These are phyloP conservation scores for Electrophaes corylata DNA, from an alignment of 2,888 invertebrate species.

Conservation along the genomic window DNA sequence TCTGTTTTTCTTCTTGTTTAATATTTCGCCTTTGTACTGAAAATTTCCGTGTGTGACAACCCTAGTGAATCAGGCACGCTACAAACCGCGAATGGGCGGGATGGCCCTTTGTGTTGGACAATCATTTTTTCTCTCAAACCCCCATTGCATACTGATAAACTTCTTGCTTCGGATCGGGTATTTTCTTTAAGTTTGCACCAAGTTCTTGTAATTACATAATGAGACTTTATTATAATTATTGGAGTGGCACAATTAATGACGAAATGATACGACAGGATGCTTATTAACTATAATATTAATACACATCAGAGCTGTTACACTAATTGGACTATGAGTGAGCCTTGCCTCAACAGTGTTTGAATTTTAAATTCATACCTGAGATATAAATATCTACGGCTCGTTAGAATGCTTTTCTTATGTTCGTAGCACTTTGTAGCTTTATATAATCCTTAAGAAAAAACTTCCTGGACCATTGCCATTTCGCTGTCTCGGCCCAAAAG, in stretches of 20 bases:
- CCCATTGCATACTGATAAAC: conserved; percentile 47
- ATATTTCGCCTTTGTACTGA: no score
- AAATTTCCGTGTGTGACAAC: conserved; percentile 2
- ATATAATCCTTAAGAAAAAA: conserved; percentile 31
- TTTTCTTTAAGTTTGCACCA: conserved; percentile 29
- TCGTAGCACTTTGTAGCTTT: conserved; percentile 23
- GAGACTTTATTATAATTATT: conserved; percentile 24
- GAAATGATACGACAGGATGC: background rate
- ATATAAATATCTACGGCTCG: no score
- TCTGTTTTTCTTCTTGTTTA: no score
- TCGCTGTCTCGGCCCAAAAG: conserved; percentile 32
- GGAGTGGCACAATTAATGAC: conserved; percentile 2
- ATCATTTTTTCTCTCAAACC: conserved; percentile 46
- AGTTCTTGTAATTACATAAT: conserved; percentile 28
- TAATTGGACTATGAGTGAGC: no score
- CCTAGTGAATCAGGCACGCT: conserved; percentile 11
- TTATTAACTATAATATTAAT: background rate
- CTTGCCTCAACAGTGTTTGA: no score
- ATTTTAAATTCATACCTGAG: no score
- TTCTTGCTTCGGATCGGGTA: conserved; percentile 32
- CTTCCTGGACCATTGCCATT: conserved; percentile 35
- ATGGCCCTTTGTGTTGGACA: conserved; percentile 37
- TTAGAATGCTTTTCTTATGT: conserved; percentile 7
- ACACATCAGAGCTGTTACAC: background rate
- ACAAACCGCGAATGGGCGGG: conserved; percentile 35